A percentile compares a stretch with the other conserved stretches of the same genome.
These are phyloP conservation scores for Rotaria socialis DNA, from an alignment of 2,888 invertebrate genomes.

Conservation along the genomic window DNA sequence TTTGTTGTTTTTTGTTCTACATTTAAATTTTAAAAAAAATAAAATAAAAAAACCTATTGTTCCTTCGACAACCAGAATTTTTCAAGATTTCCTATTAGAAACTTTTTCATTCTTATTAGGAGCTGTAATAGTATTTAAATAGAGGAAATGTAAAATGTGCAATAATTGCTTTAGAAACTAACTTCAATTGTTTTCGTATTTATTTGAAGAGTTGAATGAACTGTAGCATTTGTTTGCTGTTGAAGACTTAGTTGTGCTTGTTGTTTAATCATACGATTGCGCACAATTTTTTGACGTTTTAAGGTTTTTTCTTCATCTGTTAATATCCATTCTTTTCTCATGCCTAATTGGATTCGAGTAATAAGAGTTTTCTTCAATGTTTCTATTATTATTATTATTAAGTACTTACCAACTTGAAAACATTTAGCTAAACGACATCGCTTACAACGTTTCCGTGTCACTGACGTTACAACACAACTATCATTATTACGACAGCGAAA, in stretches of 20 bases:
- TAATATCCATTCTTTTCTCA: conserved; percentile 32
- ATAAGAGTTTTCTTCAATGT: background rate
- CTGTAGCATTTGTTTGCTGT: background rate
- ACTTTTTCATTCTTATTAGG: too few species aligned
- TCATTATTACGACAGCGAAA: conserved; percentile 33
- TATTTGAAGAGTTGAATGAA: background rate
- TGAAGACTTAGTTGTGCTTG: background rate
- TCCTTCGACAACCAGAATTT: too few species aligned
- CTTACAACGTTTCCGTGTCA: conserved; percentile 20
- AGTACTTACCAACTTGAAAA: background rate
- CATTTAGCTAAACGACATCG: conserved; percentile 29
- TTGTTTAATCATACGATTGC: background rate
- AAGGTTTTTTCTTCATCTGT: background rate
- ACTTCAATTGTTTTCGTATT: background rate
- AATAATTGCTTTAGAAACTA: background rate
- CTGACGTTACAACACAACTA: background rate
- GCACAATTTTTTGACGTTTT: conserved; percentile 20
- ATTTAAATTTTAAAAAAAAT: too few species aligned
- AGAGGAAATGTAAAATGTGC: too few species aligned
- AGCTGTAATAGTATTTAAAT: too few species aligned
- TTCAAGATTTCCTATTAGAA: too few species aligned
- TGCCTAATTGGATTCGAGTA: background rate
- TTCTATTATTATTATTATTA: background rate
- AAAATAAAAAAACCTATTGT: too few species aligned
- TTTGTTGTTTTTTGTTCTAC: too few species aligned